Evolutionary conservation across 1,140 invertebrate genomes (phyloP).

Genomic region (Dysdera silvatica): DNA sequence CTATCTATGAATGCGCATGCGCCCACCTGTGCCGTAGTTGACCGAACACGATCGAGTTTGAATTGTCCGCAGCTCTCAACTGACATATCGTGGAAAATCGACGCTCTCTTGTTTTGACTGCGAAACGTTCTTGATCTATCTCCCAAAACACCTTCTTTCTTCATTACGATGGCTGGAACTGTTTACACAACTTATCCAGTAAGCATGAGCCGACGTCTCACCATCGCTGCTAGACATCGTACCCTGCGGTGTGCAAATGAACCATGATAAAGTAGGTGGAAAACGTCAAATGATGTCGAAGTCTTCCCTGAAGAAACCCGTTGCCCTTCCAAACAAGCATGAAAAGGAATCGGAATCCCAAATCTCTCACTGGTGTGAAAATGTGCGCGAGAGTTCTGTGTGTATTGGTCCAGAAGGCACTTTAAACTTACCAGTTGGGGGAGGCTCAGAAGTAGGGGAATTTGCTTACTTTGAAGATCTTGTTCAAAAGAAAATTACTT

Average conservation of each 20-base stretch:
- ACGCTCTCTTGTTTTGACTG: not conserved
- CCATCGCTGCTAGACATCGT: not conserved
- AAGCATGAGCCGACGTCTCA: constrained; percentile 7
- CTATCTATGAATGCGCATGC: constrained; percentile 1
- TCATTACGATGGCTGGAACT: not conserved
- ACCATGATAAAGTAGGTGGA: not conserved
- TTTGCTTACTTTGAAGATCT: constrained; percentile 50
- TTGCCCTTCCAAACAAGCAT: constrained; percentile 13
- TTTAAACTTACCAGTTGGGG: constrained; percentile 42
- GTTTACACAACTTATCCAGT: not conserved
- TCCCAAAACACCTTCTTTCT: not conserved
- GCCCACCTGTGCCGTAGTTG: constrained; percentile 15
- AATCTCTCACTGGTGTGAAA: constrained; percentile 18
- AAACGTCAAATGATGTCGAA: constrained; percentile 14
- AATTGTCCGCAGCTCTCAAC: not conserved
- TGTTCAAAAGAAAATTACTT: constrained; percentile 45
- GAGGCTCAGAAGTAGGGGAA: constrained; percentile 54
- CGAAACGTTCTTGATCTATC: not conserved
- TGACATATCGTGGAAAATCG: not conserved
- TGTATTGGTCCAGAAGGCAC: constrained; percentile 40
- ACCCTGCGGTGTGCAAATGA: not conserved
- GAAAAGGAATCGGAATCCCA: constrained; percentile 1
- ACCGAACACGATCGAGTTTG: constrained; percentile 3
- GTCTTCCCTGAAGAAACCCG: constrained; percentile 20
- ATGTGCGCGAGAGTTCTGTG: constrained; percentile 39